A percentile compares a stretch with the other conserved stretches of the same genome.
Conservation (phyloP, 2,797 vertebrate species). For the Dromococcyx pavoninus region DNA sequence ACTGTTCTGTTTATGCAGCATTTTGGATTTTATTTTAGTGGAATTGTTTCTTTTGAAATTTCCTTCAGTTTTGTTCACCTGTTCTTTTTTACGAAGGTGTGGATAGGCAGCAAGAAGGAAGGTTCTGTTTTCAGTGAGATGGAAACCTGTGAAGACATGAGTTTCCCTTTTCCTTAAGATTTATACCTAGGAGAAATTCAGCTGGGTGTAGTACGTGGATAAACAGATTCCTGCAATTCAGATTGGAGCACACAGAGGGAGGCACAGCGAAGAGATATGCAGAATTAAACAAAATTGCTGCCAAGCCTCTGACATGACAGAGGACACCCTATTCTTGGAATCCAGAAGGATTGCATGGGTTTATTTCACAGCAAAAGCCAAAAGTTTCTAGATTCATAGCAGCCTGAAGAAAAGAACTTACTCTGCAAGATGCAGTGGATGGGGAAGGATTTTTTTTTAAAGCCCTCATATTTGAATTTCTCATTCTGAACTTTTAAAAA, state of each 20-base stretch:
- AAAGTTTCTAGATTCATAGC: background rate
- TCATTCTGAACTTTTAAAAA: background rate
- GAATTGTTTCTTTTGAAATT: background rate
- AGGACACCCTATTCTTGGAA: background rate
- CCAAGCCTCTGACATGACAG: background rate
- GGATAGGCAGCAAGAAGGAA: background rate
- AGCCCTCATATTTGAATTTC: background rate
- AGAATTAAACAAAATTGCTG: background rate
- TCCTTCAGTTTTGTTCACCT: background rate
- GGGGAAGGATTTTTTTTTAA: background rate
- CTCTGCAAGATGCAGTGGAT: background rate
- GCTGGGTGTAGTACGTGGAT: rapidly evolving
- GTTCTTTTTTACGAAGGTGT: background rate
- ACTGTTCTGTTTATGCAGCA: background rate
- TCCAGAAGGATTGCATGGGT: background rate
- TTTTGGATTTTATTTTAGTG: background rate
- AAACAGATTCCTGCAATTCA: background rate
- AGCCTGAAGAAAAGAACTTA: background rate
- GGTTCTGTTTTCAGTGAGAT: background rate
- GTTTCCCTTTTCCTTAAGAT: background rate
- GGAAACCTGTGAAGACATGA: background rate
- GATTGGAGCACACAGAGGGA: background rate
- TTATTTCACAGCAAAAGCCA: background rate
- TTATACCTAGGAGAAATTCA: background rate
- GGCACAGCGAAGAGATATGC: background rate